A percentile compares a stretch with the other conserved stretches of the same genome.
Evolutionary conservation across 2,888 invertebrate genomes (phyloP).

Genomic region (Limnephilus marmoratus): DNA sequence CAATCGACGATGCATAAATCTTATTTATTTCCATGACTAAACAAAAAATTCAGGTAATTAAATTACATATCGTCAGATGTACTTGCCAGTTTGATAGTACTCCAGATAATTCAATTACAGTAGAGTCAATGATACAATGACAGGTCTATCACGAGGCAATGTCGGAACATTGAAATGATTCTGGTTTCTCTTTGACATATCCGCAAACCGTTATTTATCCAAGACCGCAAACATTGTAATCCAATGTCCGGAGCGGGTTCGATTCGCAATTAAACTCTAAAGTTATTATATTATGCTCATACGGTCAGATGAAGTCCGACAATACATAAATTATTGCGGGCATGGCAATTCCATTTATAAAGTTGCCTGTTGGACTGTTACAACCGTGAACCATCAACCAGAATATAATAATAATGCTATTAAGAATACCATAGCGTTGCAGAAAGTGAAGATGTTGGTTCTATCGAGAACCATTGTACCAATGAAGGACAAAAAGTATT

Average conservation of each 20-base stretch:
- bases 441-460: not conserved
- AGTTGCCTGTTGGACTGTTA: not conserved
- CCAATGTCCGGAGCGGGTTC: not conserved
- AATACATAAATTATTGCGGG: not conserved
- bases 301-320: not conserved
- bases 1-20: not conserved
- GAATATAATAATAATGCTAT: not conserved
- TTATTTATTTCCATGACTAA: not conserved
- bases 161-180: conserved; percentile 15
- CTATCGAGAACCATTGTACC: too few species aligned
- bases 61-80: not conserved
- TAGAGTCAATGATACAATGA: not conserved
- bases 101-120: conserved; percentile 16
- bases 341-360: not conserved
- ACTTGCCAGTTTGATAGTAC: not conserved
- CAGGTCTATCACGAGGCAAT: not conserved
- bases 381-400: not conserved
- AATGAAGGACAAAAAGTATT: too few species aligned
- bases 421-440: not conserved
- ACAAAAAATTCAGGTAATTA: not conserved
- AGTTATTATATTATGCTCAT: not conserved
- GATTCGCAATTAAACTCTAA: not conserved
- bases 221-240: conserved; percentile 5
- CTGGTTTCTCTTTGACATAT: conserved; percentile 21
- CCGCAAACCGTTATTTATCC: conserved; percentile 14